phyloP scores from a whole-genome alignment of 2,888 invertebrate genomes.

The Thereva unica region DNA sequence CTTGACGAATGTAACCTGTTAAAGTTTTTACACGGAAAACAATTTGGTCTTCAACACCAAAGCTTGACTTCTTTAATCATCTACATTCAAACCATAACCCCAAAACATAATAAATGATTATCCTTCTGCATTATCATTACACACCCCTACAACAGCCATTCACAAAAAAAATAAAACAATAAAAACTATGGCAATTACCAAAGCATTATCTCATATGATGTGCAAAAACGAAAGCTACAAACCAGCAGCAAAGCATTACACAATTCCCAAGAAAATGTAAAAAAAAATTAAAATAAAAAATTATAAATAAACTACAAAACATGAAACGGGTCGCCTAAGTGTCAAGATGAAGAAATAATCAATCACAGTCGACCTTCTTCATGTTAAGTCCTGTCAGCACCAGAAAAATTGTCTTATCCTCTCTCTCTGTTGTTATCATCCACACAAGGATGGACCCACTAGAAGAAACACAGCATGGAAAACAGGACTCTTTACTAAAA shows the following conservation, averaged over 20 bases:
- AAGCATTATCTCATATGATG: neutral
- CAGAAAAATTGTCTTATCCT: conserved; percentile 19
- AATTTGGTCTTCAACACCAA: too few relatives aligned
- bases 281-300: conserved; percentile 8
- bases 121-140: too few relatives aligned
- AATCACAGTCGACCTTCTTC: conserved; percentile 18
- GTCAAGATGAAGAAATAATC: conserved; percentile 10
- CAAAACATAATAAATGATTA: too few relatives aligned
- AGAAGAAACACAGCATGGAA: neutral
- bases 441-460: neutral
- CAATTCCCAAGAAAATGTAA: conserved; percentile 4
- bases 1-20: too few relatives aligned
- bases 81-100: too few relatives aligned
- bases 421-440: neutral
- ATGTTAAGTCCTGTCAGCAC: conserved; percentile 11
- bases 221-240: too few relatives aligned
- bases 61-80: too few relatives aligned
- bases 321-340: conserved; percentile 19
- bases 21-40: too few relatives aligned
- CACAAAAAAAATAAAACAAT: neutral
- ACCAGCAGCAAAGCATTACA: too few relatives aligned
- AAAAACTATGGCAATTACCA: conserved; percentile 18
- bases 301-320: conserved; percentile 14
- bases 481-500: neutral
- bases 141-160: too few relatives aligned